Evolutionary conservation across 2,888 invertebrate species (phyloP), one percentile per base, ranked within the genome.

Genomic region (Therioaphis trifolii): DNA sequence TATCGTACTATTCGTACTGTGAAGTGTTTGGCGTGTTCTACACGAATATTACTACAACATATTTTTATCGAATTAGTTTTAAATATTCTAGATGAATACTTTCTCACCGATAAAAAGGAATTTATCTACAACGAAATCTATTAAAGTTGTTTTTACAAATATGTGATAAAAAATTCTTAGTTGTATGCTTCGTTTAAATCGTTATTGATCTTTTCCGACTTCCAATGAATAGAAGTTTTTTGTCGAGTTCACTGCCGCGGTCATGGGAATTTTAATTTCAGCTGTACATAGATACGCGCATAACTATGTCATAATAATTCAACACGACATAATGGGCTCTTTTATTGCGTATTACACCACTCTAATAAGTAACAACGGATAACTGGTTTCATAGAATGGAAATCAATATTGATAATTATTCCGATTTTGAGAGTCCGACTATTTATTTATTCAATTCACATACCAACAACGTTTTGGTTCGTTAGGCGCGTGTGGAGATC

Each of bases 221-320:
- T 52, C 15, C 14, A 52, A 15, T 52, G 18, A 18, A n/a, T n/a
- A 18, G n/a, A n/a, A 52, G 7, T 15, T 1, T n/a, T 52, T 52
- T 52, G 52, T 18, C 15, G n/a, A 52, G 15, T 52, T 52, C 15
- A n/a, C 52, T n/a, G 52, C n/a, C 1, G 18, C 18, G 18, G 4
- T 52, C 52, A n/a, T 52, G 52, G n/a, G 52, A 52, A 52, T 52
- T 15, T 52, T 52, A 52, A 52, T 52, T 52, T 52, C 52, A 18
- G n/a, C 49, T 18, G 2, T 52, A 18, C 5, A 18, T 2, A 52
- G 18, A 52, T 52, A 52, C 49, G 7, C 5, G 11, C 43, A 43
- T 43, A 43, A 52, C 5, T 52, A 52, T 52, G 12, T 46, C 15
- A 46, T 46, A 46, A 15, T 15, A 12, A 9, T 46, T 12, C 11